Conservation (phyloP, 2,113 vertebrate genomes). For the Mirza zaza region DNA sequence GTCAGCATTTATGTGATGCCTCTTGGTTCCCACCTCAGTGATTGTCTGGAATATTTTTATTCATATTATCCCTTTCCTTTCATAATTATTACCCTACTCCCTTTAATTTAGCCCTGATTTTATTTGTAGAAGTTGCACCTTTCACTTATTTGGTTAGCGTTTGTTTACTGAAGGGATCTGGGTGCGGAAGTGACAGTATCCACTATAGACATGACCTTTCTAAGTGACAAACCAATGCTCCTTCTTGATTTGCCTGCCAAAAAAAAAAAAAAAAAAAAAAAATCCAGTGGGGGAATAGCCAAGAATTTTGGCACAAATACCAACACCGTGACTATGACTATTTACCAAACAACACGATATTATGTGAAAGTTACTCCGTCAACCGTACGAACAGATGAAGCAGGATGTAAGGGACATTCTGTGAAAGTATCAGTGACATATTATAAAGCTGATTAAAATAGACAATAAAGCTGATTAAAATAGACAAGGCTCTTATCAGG, state of each 20-base stretch:
- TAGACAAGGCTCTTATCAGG: not conserved
- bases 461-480: not conserved
- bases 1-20: not conserved
- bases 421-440: not conserved
- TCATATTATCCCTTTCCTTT: not conserved
- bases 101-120: not conserved
- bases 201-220: not conserved
- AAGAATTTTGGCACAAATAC: not conserved
- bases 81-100: not conserved
- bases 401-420: not conserved
- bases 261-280: not conserved
- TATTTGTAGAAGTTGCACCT: not conserved
- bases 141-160: not conserved
- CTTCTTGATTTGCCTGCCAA: not conserved
- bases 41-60: not conserved
- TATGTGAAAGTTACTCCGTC: not conserved
- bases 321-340: not conserved
- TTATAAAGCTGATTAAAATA: not conserved
- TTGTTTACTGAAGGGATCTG: not conserved
- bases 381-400: not conserved
- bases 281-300: not conserved
- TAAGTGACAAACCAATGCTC: not conserved
- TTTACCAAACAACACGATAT: not conserved
- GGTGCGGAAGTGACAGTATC: fast-evolving
- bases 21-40: not conserved